Conservation (phyloP, 2,888 invertebrate species). For the Nipponacmea schrenckii region DNA sequence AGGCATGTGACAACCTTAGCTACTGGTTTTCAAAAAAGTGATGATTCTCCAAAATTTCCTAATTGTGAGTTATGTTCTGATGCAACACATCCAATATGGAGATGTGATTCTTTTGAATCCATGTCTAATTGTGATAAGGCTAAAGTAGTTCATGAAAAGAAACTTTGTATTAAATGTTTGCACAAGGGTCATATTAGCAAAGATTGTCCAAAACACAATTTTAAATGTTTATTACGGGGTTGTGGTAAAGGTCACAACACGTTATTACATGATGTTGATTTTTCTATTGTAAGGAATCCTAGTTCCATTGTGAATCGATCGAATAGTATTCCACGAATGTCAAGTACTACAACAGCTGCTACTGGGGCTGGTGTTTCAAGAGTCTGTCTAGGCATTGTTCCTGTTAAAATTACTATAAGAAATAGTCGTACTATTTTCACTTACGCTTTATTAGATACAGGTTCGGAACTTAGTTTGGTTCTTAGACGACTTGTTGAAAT, state of each 20-base stretch:
- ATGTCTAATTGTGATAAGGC: no score
- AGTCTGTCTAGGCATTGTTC: not conserved
- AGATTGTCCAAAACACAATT: not conserved
- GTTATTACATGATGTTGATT: no score
- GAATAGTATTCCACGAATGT: no score
- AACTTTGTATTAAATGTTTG: not conserved
- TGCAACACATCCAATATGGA: not conserved
- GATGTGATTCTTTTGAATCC: no score
- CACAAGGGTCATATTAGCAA: not conserved
- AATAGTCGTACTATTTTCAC: not conserved
- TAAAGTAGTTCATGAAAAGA: not conserved
- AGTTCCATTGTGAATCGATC: no score
- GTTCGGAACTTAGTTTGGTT: not conserved
- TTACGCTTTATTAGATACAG: not conserved
- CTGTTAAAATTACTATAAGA: not conserved
- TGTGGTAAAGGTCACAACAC: not conserved
- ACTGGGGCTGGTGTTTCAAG: not conserved
- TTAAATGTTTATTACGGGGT: not conserved
- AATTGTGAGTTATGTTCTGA: no score
- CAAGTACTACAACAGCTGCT: not conserved
- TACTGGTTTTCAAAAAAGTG: no score
- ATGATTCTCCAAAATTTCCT: no score
- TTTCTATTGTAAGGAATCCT: no score
- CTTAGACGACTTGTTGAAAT: not conserved
- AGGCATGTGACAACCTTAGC: no score